Conservation (phyloP, 2,888 invertebrate species). For the Drosophila atripex region DNA sequence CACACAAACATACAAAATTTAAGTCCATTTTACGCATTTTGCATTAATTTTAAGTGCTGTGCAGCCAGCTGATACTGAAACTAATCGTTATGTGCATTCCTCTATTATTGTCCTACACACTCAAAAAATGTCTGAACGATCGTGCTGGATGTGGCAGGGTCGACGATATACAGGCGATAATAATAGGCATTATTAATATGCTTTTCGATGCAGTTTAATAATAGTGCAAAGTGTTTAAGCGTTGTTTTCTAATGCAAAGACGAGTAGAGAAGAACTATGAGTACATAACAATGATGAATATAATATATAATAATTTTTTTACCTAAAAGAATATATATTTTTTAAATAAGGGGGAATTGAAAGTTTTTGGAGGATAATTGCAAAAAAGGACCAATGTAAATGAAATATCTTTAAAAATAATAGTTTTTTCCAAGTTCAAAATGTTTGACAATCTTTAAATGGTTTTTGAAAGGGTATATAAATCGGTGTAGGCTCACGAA, state of each 20-base stretch:
- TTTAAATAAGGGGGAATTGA: neutral
- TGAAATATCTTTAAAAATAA: no score
- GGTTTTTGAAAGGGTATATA: neutral
- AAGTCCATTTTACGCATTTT: constrained; percentile 67
- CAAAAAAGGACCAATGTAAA: no score
- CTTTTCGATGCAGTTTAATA: constrained; percentile 54
- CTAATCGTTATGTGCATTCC: constrained; percentile 65
- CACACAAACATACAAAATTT: constrained; percentile 53
- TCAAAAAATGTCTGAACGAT: constrained; percentile 44
- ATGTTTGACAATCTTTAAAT: neutral
- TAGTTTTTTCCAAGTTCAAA: no score
- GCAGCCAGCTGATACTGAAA: constrained; percentile 37
- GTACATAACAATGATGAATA: constrained; percentile 57
- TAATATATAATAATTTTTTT: constrained; percentile 77
- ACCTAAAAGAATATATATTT: constrained; percentile 49
- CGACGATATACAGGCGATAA: constrained; percentile 48
- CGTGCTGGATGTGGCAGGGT: constrained; percentile 42
- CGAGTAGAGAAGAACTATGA: constrained; percentile 63
- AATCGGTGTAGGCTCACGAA: constrained; percentile 1
- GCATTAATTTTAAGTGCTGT: constrained; percentile 67
- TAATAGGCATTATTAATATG: constrained; percentile 64
- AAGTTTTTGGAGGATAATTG: neutral
- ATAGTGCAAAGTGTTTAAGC: constrained; percentile 65
- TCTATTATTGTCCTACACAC: constrained; percentile 51
- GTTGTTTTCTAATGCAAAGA: constrained; percentile 65